A percentile compares a stretch with the other conserved stretches of the same genome.
Conservation (phyloP, 2,888 invertebrate genomes). For the Brenthis hecate region DNA sequence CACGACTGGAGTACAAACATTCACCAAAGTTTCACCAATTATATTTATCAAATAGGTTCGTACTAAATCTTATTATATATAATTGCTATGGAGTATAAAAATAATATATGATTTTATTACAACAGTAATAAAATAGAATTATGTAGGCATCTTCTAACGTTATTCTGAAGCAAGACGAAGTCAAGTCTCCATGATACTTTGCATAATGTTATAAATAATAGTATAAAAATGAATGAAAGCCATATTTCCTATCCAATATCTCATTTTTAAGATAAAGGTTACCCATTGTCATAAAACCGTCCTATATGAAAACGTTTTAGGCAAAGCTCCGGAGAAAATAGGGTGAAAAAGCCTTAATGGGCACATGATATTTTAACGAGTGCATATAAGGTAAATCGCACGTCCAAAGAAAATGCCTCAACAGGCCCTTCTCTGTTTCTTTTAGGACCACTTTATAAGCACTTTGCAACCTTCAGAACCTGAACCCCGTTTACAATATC, state of each 20-base stretch:
- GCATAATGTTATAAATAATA: slow-evolving; percentile 2
- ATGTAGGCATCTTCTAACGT: too few relatives aligned
- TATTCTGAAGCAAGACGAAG: too few relatives aligned
- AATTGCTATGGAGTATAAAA: too few relatives aligned
- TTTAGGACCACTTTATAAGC: slow-evolving; percentile 64
- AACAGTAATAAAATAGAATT: too few relatives aligned
- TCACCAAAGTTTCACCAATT: too few relatives aligned
- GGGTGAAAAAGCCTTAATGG: slow-evolving; percentile 32
- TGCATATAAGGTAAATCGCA: slow-evolving; percentile 49
- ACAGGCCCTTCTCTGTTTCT: slow-evolving; percentile 36
- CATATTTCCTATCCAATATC: slow-evolving; percentile 7
- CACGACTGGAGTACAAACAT: too few relatives aligned
- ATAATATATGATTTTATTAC: too few relatives aligned
- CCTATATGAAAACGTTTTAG: slow-evolving; percentile 25
- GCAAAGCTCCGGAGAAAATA: slow-evolving; percentile 18
- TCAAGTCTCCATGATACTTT: neutral
- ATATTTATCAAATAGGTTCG: too few relatives aligned
- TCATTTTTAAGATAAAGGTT: slow-evolving; percentile 21
- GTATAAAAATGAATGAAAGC: slow-evolving; percentile 2
- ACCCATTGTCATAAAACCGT: slow-evolving; percentile 21
- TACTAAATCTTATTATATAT: too few relatives aligned
- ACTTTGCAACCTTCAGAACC: slow-evolving; percentile 50
- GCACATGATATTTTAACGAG: slow-evolving; percentile 46
- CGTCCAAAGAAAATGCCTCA: slow-evolving; percentile 46
- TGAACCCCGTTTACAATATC: slow-evolving; percentile 24